Conservation (phyloP, 2,888 invertebrate genomes). For the Zelleria hepariella region DNA sequence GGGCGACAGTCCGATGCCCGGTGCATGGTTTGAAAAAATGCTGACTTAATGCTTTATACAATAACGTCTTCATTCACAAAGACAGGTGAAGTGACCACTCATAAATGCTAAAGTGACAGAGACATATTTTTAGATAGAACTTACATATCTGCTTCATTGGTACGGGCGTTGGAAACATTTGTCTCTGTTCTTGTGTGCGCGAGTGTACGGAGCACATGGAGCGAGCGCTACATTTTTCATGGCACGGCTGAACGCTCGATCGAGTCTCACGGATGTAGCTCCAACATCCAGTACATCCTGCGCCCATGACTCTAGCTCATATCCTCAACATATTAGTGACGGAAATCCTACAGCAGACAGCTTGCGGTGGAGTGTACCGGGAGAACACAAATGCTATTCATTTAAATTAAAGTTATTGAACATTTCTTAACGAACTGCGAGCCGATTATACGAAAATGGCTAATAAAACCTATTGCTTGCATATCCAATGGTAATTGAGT, state of each 20-base stretch:
- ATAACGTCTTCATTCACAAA: no score
- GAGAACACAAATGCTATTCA: constrained; percentile 33
- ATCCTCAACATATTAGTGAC: not conserved
- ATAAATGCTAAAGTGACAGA: no score
- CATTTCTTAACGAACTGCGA: constrained; percentile 30
- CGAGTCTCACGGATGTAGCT: constrained; percentile 27
- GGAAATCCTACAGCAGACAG: not conserved
- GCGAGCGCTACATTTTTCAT: constrained; percentile 56
- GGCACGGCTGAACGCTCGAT: constrained; percentile 57
- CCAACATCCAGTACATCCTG: not conserved
- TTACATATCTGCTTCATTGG: no score
- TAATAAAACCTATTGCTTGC: no score
- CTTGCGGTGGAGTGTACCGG: not conserved
- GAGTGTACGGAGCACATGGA: constrained; percentile 10
- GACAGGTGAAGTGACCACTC: no score
- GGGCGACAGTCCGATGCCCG: no score
- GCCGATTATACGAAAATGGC: no score
- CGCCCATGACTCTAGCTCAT: not conserved
- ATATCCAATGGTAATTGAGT: no score
- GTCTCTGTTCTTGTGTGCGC: not conserved
- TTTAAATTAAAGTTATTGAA: constrained; percentile 65
- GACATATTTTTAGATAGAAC: no score
- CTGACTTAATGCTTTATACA: no score
- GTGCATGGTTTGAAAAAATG: no score
- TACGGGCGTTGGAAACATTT: not conserved